phyloP scores from a whole-genome alignment of 2,888 invertebrate species.

The Crossocerus cetratus region DNA sequence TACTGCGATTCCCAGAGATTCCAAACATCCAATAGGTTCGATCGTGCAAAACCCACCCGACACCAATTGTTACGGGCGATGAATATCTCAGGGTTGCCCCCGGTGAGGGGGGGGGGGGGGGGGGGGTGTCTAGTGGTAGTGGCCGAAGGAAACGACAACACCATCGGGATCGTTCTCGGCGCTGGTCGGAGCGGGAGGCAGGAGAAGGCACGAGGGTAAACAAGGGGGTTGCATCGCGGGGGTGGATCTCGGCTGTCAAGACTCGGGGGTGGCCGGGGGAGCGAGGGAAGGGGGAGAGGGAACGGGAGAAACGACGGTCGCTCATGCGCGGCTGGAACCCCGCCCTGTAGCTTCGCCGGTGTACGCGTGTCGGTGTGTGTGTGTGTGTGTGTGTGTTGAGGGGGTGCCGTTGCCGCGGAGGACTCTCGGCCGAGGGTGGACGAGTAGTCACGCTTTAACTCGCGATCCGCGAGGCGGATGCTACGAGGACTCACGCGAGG shows the following conservation, averaged over 20 bases:
- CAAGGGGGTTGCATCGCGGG: slow-evolving; percentile 58
- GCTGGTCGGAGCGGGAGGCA: slow-evolving; percentile 6
- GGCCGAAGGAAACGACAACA: too few species aligned
- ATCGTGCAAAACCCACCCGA: too few species aligned
- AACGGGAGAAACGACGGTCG: slow-evolving; percentile 34
- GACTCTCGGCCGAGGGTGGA: slow-evolving; percentile 54
- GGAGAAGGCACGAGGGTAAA: slow-evolving; percentile 65
- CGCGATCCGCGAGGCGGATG: slow-evolving; percentile 68
- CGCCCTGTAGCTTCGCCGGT: slow-evolving; percentile 68
- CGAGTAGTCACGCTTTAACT: slow-evolving; percentile 64
- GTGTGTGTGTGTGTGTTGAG: background rate
- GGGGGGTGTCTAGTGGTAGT: too few species aligned
- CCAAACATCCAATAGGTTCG: too few species aligned
- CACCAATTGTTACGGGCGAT: too few species aligned
- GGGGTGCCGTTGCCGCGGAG: slow-evolving; percentile 56
- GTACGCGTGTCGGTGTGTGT: too few species aligned
- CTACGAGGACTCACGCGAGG: slow-evolving; percentile 38
- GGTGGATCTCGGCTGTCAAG: slow-evolving; percentile 24
- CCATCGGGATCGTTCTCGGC: background rate
- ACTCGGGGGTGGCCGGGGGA: slow-evolving; percentile 15
- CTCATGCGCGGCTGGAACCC: slow-evolving; percentile 73
- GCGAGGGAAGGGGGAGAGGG: slow-evolving; percentile 44
- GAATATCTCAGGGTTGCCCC: too few species aligned
- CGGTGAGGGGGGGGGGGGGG: too few species aligned
- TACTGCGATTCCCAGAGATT: too few species aligned